These are phyloP conservation scores for Ctenoplectra terminalis DNA, from an alignment of 1,140 invertebrate species.

Conservation along the genomic window DNA sequence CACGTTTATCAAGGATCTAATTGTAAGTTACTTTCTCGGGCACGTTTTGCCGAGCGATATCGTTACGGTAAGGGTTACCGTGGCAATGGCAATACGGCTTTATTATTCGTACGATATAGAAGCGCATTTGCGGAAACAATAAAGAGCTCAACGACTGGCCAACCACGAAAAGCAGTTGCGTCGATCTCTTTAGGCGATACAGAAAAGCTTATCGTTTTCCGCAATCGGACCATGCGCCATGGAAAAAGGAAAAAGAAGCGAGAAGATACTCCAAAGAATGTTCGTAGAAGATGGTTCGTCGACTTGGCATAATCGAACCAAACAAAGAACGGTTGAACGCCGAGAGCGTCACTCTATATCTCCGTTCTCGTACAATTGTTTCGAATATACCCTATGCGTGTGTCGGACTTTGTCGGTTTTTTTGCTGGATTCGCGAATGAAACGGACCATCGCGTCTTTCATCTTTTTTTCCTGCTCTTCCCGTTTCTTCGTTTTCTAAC, in stretches of 20 bases:
- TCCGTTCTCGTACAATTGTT: slow-evolving; percentile 19
- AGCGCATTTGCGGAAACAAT: slow-evolving; percentile 57
- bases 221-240: slow-evolving; percentile 32
- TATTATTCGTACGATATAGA: slow-evolving; percentile 58
- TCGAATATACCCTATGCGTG: not conserved
- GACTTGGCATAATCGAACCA: slow-evolving; percentile 22
- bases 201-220: slow-evolving; percentile 18
- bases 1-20: slow-evolving; percentile 8
- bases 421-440: not conserved
- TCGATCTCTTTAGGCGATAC: slow-evolving; percentile 6
- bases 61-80: slow-evolving; percentile 50
- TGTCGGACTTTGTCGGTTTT: not conserved
- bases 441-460: not conserved
- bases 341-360: not conserved
- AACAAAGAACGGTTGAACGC: slow-evolving; percentile 8
- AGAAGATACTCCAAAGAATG: slow-evolving; percentile 14
- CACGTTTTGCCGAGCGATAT: slow-evolving; percentile 42
- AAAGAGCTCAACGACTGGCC: slow-evolving; percentile 16
- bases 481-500: not conserved
- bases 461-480: not conserved
- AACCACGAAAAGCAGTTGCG: slow-evolving; percentile 5
- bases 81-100: slow-evolving; percentile 32
- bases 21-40: not conserved
- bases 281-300: not conserved
- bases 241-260: not conserved